Base-by-base conservation (phyloP, 2,797 vertebrate species). In the Carcharodon carcharias region DNA sequence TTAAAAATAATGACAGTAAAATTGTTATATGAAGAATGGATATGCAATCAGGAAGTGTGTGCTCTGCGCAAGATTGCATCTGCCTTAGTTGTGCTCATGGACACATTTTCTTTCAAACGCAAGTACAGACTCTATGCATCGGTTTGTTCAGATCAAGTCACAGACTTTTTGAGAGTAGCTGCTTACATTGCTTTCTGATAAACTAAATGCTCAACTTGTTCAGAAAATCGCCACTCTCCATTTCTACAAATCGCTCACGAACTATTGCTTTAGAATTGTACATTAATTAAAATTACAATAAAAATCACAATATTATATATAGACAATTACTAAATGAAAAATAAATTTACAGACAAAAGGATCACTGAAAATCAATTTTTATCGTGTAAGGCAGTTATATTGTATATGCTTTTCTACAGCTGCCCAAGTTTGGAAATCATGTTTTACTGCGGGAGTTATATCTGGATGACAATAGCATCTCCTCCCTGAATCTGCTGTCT, bases 381-480 rank as follows among this genome's bases (percentile, higher is more conserved):
- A 93, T 45, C 3, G 35, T 93, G 26, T 11, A 45, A 93, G 40
- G 21, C 40, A 45, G 9, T 67, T 67, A 67, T 18, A 21, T 67
- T 67, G 65, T 14, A 28, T 65, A 26, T 45, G 63, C 8, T 96
- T 85, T 97, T 88, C 96, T 11, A 96, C 97, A 99, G 99, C 96
- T 98, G 96, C 99, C 99, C 80, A 96, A 96, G 58, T 97, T 99
- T 96, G 97, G 97, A 96, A 98, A 99, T 97, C 99, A 99, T 67
- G 98, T 99, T 97, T 98, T 99, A n/a, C 97, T 99, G 97, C 98
- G 98, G 97, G 98, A 99, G 97, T 97, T 99, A 7, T 97, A 97
- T 96, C 97, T 99, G 96, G 98, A 99, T 96, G 98, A 99, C 97
- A 99, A 99, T 97, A 99, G 97, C 97, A 98, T 99, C 97, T 98